These are phyloP conservation scores for Corythaeola cristata DNA, from an alignment of 2,113 vertebrate species.

Conservation along the genomic window DNA sequence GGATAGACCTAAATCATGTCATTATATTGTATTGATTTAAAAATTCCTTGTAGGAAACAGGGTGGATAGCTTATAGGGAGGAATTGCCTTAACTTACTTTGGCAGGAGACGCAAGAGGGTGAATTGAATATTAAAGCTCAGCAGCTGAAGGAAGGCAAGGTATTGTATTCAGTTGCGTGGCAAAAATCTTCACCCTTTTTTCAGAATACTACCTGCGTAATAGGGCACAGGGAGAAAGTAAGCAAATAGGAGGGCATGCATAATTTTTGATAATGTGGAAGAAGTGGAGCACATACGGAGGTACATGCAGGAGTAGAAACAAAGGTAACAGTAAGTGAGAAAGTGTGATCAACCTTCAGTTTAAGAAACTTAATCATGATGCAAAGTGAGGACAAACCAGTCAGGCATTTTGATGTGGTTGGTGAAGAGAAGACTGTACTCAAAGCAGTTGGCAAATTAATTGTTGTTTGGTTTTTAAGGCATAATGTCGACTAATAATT, in stretches of 20 bases:
- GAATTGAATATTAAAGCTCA: background rate
- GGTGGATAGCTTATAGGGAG: background rate
- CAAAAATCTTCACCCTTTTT: background rate
- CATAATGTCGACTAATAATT: background rate
- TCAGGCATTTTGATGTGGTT: background rate
- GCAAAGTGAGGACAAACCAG: background rate
- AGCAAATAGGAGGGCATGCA: background rate
- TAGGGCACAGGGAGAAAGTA: background rate
- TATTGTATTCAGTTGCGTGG: background rate
- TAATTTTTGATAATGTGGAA: background rate
- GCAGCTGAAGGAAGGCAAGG: background rate
- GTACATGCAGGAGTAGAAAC: background rate
- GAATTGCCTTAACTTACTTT: background rate
- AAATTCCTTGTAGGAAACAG: background rate
- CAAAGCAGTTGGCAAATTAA: background rate
- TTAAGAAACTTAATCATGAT: background rate
- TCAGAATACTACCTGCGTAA: background rate
- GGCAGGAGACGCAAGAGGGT: rapidly evolving
- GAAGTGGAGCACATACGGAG: rapidly evolving
- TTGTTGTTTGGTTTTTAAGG: background rate
- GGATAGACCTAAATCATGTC: background rate
- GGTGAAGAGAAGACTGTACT: background rate
- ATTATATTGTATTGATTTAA: background rate
- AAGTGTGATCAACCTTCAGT: background rate
- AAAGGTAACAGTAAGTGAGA: background rate